Percentiles rank a stretch among this genome's conserved stretches.
These are phyloP conservation scores for Gastrophysa polygoni DNA, from an alignment of 2,888 invertebrate genomes.

Conservation along the genomic window DNA sequence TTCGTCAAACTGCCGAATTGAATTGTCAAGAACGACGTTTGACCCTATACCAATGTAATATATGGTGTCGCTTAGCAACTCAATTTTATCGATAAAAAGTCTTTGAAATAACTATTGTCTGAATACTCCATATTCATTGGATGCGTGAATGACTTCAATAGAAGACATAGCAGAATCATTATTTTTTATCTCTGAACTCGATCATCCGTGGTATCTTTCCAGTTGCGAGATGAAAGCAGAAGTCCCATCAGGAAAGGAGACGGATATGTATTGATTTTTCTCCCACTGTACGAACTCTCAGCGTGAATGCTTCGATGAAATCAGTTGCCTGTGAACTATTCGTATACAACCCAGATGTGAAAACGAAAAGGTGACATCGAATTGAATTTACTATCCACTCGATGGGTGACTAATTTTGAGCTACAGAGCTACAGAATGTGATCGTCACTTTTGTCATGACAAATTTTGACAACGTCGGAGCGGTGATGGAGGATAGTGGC, in stretches of 20 bases:
- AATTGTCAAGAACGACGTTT: too few relatives aligned
- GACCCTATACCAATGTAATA: too few relatives aligned
- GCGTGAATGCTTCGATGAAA: not conserved
- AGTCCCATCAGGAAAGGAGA: not conserved
- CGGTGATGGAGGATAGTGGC: constrained; percentile 62
- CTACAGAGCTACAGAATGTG: constrained; percentile 9
- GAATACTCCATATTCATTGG: too few relatives aligned
- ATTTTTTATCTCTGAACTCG: too few relatives aligned
- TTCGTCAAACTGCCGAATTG: too few relatives aligned
- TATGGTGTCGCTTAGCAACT: constrained; percentile 18
- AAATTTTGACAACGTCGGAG: not conserved
- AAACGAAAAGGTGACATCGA: not conserved
- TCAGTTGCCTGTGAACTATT: not conserved
- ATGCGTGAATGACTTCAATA: too few relatives aligned
- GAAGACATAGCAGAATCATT: too few relatives aligned
- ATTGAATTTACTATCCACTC: too few relatives aligned
- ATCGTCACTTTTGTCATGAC: not conserved
- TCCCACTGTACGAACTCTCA: not conserved
- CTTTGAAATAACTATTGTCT: too few relatives aligned
- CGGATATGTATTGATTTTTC: constrained; percentile 36
- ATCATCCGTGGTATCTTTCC: too few relatives aligned
- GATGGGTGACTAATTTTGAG: too few relatives aligned
- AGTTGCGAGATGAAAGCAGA: not conserved
- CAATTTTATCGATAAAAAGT: constrained; percentile 7
- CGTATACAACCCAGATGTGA: not conserved